These are phyloP conservation scores for Acrocephalus kingi DNA, from an alignment of 2,113 vertebrate genomes.

Conservation along the genomic window DNA sequence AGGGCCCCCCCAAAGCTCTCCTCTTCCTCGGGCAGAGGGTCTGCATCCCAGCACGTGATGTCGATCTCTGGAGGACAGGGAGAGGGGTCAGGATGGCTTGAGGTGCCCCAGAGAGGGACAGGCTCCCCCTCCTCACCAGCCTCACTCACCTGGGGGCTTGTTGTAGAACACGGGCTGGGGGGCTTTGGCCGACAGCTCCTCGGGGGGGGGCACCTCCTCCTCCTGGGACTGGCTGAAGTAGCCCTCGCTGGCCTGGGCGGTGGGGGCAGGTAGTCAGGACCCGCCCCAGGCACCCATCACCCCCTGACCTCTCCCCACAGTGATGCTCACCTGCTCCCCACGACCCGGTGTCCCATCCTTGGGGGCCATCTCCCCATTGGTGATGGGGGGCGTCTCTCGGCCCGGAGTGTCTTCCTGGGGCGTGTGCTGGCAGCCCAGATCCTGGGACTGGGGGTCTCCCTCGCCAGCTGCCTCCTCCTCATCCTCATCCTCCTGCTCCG, in stretches of 20 bases:
- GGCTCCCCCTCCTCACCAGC: neutral
- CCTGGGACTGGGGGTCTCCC: constrained; percentile 76
- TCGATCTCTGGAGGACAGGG: constrained; percentile 85
- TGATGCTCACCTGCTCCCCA: constrained; percentile 12
- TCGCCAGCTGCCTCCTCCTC: constrained; percentile 65
- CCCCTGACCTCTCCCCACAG: neutral
- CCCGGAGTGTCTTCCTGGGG: constrained; percentile 80
- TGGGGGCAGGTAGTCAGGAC: neutral
- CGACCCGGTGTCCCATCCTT: constrained; percentile 90
- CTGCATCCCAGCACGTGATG: constrained; percentile 96
- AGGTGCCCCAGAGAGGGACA: neutral
- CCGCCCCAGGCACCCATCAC: neutral
- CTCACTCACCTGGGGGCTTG: constrained; percentile 90
- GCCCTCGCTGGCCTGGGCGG: constrained; percentile 87
- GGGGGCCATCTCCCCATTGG: constrained; percentile 90
- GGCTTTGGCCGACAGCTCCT: constrained; percentile 88
- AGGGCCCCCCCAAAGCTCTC: constrained; percentile 80
- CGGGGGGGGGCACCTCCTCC: constrained; percentile 88
- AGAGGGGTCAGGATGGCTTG: neutral
- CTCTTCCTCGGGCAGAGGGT: constrained; percentile 90
- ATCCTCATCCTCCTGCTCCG: constrained; percentile 75
- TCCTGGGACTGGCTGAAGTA: constrained; percentile 98
- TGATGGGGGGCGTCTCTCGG: constrained; percentile 84
- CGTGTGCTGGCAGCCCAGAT: constrained; percentile 84
- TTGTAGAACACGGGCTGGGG: constrained; percentile 92